These are phyloP conservation scores for Poeciliopsis paucimaculata DNA, from an alignment of 2,797 vertebrate genomes.

Conservation along the genomic window DNA sequence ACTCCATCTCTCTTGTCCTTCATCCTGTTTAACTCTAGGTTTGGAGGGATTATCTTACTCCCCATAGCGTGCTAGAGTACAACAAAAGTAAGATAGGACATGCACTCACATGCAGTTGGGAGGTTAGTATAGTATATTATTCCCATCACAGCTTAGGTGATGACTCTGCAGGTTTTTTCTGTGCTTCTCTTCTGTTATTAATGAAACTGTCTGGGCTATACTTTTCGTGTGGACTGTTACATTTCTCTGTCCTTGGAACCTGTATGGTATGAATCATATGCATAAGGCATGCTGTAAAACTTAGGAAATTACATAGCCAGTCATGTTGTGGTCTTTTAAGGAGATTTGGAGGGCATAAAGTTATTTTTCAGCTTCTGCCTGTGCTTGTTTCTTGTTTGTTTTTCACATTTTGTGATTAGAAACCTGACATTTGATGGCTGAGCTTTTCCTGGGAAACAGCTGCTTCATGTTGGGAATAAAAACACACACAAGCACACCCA, in stretches of 20 bases:
- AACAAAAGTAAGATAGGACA: conserved; percentile 48
- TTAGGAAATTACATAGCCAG: conserved; percentile 55
- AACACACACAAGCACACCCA: conserved; percentile 15
- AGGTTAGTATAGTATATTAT: conserved; percentile 56
- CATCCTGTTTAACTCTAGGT: conserved; percentile 60
- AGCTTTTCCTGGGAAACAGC: conserved; percentile 57
- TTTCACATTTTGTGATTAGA: conserved; percentile 48
- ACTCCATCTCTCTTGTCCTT: conserved; percentile 43
- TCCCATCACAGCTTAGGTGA: conserved; percentile 38
- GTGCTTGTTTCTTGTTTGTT: conserved; percentile 55
- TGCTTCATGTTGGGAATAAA: conserved; percentile 52
- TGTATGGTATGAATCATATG: conserved; percentile 42
- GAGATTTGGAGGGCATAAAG: conserved; percentile 22
- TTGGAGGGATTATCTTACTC: conserved; percentile 66
- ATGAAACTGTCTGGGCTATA: conserved; percentile 62
- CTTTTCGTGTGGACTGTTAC: conserved; percentile 44
- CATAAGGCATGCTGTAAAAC: conserved; percentile 23
- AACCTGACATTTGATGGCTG: conserved; percentile 65
- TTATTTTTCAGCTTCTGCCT: conserved; percentile 47
- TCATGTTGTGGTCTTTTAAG: conserved; percentile 37
- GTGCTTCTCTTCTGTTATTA: conserved; percentile 72
- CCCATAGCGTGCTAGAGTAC: conserved; percentile 39
- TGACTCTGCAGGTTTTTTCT: conserved; percentile 60
- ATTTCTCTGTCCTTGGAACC: conserved; percentile 49
- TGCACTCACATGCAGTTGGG: conserved; percentile 54